Conservation (phyloP, 2,797 vertebrate species). For the Sternotherus odoratus region DNA sequence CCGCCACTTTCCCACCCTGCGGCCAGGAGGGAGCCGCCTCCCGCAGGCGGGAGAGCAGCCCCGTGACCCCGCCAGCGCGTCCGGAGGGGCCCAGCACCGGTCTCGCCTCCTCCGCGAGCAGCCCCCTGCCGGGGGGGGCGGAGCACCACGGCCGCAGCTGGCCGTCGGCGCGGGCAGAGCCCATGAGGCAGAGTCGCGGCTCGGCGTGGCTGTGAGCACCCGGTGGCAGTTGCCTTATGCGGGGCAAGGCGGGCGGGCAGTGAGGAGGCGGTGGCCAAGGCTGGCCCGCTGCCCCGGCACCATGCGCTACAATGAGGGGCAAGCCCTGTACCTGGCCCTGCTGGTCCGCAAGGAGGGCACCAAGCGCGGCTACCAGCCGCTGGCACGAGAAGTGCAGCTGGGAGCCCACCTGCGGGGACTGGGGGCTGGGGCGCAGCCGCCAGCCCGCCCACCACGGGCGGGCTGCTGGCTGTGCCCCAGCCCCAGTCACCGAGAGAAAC, state of each 20-base stretch:
- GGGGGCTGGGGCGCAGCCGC: no score
- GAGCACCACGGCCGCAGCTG: not conserved
- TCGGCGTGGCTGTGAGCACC: not conserved
- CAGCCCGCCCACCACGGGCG: no score
- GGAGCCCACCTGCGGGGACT: no score
- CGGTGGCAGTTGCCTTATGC: not conserved
- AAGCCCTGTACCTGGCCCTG: slow-evolving; percentile 87
- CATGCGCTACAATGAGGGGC: slow-evolving; percentile 91
- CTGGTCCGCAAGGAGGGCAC: slow-evolving; percentile 90
- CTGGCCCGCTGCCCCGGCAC: not conserved
- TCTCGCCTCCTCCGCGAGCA: not conserved
- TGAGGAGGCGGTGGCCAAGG: not conserved
- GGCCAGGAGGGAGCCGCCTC: not conserved
- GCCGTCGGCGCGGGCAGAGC: not conserved
- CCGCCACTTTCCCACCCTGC: no score
- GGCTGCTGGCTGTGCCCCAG: no score
- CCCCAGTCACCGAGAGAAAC: no score
- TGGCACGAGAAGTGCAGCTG: slow-evolving; percentile 93
- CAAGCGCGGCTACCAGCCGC: slow-evolving; percentile 89
- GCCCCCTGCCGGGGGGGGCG: not conserved
- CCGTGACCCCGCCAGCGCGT: not conserved
- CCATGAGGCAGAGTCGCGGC: not conserved
- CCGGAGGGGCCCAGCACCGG: not conserved
- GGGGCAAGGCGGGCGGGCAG: not conserved
- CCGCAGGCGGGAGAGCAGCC: not conserved